Conservation (phyloP, 2,797 vertebrate genomes). For the Potorous gilbertii region DNA sequence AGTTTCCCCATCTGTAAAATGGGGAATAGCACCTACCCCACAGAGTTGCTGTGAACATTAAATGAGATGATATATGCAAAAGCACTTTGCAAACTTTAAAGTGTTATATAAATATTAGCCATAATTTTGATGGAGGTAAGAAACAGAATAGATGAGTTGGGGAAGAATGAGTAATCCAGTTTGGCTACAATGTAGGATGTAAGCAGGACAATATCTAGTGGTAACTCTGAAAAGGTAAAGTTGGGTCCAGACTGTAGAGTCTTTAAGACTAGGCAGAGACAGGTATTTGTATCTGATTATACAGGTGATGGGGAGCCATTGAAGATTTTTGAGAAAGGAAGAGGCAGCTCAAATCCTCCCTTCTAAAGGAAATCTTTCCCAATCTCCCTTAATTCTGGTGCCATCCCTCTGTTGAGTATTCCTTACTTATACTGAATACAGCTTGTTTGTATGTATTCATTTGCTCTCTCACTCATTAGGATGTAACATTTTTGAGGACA, state of each 20-base stretch:
- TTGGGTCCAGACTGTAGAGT: not conserved
- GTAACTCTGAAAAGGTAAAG: not conserved
- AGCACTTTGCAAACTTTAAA: not conserved
- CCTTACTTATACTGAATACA: not conserved
- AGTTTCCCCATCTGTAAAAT: not conserved
- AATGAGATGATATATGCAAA: not conserved
- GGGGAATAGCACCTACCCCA: not conserved
- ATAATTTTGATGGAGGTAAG: not conserved
- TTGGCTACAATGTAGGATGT: not conserved
- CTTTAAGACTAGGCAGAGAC: not conserved
- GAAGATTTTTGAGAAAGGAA: not conserved
- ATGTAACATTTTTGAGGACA: not conserved
- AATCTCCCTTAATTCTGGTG: not conserved
- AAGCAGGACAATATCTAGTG: not conserved
- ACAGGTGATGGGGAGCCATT: not conserved
- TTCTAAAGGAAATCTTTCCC: not conserved
- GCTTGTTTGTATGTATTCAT: not conserved
- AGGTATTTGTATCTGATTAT: not conserved
- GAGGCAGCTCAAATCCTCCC: not conserved
- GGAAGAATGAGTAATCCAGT: not conserved
- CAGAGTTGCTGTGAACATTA: not conserved
- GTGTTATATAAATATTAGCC: not conserved
- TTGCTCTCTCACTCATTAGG: not conserved
- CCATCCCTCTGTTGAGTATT: not conserved
- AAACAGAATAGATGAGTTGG: not conserved